A percentile compares a stretch with the other conserved stretches of the same genome.
phyloP scores from a whole-genome alignment of 2,888 invertebrate genomes.

The Tetragnatha montana region DNA sequence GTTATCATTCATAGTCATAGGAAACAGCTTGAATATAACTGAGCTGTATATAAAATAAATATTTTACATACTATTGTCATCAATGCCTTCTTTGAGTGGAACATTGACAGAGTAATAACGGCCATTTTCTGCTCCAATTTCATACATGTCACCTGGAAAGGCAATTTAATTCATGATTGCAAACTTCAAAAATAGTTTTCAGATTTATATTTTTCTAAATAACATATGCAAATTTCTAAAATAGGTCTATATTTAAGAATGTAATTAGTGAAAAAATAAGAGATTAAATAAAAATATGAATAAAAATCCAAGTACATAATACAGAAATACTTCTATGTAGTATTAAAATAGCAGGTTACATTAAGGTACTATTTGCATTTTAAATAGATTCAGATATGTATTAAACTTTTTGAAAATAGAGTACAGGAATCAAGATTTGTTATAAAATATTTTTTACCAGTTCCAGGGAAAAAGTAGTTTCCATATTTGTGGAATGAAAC shows the following conservation, averaged over 20 bases:
- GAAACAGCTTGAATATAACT: too few relatives aligned
- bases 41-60: too few relatives aligned
- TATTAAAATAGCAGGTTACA: background rate
- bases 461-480: slow-evolving; percentile 97
- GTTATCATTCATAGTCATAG: too few relatives aligned
- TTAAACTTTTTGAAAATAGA: too few relatives aligned
- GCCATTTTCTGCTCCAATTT: slow-evolving; percentile 96
- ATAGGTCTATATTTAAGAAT: too few relatives aligned
- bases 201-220: too few relatives aligned
- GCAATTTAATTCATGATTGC: background rate
- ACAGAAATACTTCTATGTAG: too few relatives aligned
- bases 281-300: background rate
- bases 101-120: slow-evolving; percentile 98
- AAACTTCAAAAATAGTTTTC: background rate
- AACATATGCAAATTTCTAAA: too few relatives aligned
- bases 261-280: too few relatives aligned
- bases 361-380: background rate
- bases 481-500: slow-evolving; percentile 99
- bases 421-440: too few relatives aligned
- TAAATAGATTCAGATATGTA: too few relatives aligned
- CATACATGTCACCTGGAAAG: slow-evolving; percentile 92
- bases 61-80: slow-evolving; percentile 70
- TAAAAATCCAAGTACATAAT: too few relatives aligned
- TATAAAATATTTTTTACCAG: slow-evolving; percentile 78
- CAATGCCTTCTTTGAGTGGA: slow-evolving; percentile 91